These are phyloP conservation scores for Saimiri boliviensis DNA, from an alignment of 2,113 vertebrate genomes.

Conservation along the genomic window DNA sequence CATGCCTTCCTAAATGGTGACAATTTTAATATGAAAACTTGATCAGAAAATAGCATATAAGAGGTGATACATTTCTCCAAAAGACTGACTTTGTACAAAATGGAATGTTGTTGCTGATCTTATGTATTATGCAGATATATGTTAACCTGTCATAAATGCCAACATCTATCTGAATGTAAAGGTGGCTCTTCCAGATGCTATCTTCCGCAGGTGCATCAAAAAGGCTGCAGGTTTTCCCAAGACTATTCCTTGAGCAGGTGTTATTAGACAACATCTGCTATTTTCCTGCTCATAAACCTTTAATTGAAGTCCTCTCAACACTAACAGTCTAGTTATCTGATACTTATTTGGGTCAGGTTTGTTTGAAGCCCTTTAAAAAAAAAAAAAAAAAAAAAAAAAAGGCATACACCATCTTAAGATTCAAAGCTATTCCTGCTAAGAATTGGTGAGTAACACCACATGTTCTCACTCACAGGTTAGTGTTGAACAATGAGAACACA, in stretches of 20 bases:
- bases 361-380: not conserved
- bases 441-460: not conserved
- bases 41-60: slow-evolving; percentile 21
- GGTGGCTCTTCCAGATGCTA: slow-evolving; percentile 29
- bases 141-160: not conserved
- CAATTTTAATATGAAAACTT: slow-evolving; percentile 23
- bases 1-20: not conserved
- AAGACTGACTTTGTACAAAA: not conserved
- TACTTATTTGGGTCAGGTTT: slow-evolving; percentile 17
- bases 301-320: slow-evolving; percentile 13
- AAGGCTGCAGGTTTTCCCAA: not conserved
- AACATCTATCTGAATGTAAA: not conserved
- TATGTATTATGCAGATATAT: not conserved
- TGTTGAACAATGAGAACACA: too few species aligned
- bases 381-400: not conserved
- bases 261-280: slow-evolving; percentile 43
- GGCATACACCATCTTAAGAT: not conserved
- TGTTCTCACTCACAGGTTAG: too few species aligned
- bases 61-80: not conserved
- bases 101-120: not conserved
- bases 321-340: not conserved
- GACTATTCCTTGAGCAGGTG: not conserved
- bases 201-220: not conserved
- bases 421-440: not conserved
- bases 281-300: slow-evolving; percentile 15